phyloP scores from a whole-genome alignment of 1,140 invertebrate genomes.

The Bombus cullumanus region DNA sequence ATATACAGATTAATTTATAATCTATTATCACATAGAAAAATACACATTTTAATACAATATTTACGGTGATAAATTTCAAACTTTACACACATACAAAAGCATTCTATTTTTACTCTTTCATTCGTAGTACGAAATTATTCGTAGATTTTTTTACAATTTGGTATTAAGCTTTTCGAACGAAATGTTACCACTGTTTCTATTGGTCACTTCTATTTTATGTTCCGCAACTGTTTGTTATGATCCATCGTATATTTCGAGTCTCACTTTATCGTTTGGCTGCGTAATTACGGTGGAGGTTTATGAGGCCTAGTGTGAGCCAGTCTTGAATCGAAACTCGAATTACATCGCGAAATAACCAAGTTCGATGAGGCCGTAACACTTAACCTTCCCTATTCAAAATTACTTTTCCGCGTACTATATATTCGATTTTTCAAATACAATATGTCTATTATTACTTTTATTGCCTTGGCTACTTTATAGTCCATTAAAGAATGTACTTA shows the following conservation, averaged over 20 bases:
- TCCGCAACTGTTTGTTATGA: slow-evolving; percentile 18
- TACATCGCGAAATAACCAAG: slow-evolving; percentile 3
- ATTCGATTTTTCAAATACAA: not conserved
- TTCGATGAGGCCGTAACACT: not conserved
- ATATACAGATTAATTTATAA: no score
- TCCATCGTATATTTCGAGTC: slow-evolving; percentile 36
- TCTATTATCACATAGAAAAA: no score
- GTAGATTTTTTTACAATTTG: not conserved
- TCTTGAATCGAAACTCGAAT: slow-evolving; percentile 30
- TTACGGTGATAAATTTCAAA: no score
- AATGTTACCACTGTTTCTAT: not conserved
- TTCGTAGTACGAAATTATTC: not conserved
- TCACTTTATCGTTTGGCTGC: slow-evolving; percentile 17
- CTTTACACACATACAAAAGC: not conserved
- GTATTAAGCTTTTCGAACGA: not conserved
- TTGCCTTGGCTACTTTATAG: not conserved
- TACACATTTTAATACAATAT: no score
- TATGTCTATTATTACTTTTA: not conserved
- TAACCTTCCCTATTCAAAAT: not conserved
- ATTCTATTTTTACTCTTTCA: not conserved
- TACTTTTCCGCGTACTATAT: not conserved
- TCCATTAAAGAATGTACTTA: not conserved
- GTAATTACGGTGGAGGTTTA: slow-evolving; percentile 44
- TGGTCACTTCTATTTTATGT: slow-evolving; percentile 20
- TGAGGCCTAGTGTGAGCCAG: not conserved